Base-by-base conservation (phyloP, 2,888 invertebrate species). In the Hydraecia micacea region DNA sequence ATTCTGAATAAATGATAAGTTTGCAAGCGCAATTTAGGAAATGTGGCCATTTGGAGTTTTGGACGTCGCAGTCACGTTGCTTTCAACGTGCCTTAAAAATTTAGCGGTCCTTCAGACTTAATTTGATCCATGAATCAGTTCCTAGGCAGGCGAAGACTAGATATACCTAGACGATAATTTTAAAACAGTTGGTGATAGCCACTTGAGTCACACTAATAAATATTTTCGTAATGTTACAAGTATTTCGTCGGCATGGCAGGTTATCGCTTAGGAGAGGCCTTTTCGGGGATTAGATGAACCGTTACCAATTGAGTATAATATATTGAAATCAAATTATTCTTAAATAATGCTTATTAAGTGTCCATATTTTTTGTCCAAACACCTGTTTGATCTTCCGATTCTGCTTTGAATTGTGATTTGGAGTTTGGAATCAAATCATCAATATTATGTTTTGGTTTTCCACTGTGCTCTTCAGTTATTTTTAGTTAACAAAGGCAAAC, bases 221-320 rank as follows among this genome's bases (percentile, higher is more conserved):
- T 86, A 81, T 89, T 89, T 89, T 90, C 83, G 88, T 90, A 90
- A 90, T 89, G 89, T 88, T 87, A 85, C 80, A 90, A 86, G 90
- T 91, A 91, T 92, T 91, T 81, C 71, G 81, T 77, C 81, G 83
- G 75, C 80, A 85, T 78, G 87, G 89, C 91, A 91, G 88, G 89
- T 90, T 90, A 90, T 91, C 87, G 86, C 80, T 80, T 76, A 87
- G 78, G 83, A 88, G 93, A 89, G 92, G 93, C 92, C 91, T 91
- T 88, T 86, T 84, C 80, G 87, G 91, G 91, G 87, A 86, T 89
- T 80, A 88, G 80, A 77, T 83, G 82, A 80, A 86, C 86, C 86
- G 88, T 91, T 90, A 89, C 86, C 84, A 87, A 90, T 85, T 81
- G 73, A 77, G 75, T 75, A 83, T 82, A 87, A 87, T 74, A 79